Evolutionary conservation across 2,888 invertebrate genomes (phyloP), one percentile per base, ranked within the genome.

Genomic region (Cerceris ruficornis): DNA sequence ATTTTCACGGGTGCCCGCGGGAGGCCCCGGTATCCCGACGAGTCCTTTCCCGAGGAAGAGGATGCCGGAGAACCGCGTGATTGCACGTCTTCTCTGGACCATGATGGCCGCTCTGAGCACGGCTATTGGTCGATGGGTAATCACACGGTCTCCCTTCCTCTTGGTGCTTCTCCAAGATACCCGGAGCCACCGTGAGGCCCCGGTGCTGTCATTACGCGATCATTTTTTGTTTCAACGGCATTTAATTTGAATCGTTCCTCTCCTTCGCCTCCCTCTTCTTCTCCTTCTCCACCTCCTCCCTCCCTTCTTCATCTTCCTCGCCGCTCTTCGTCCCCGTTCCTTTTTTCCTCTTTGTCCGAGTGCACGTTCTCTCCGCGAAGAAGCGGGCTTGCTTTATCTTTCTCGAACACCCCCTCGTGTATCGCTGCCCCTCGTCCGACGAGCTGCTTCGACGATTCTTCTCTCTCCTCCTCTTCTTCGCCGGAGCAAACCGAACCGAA

Each of bases 31-130:
- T 28, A 28, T 28, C 28, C 28, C 28, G 28, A 28, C 28, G 28
- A 28, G 28, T 28, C 28, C 28, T 28, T 28, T 28, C 28, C 28
- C 28, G 28, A 28, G 2, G 28, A 28, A 69, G 68, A 76, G 70
- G 84, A 83, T 83, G 81, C 79, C 78, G 81, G 69, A 80, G 85
- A 84, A 81, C 83, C 85, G 88, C 89, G 87, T 92, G 92, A 92
- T 92, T 92, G 91, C 92, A 92, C 91, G 91, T 91, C 92, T 91
- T 90, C 86, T 85, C 87, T 88, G 92, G 91, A 91, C 90, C 92
- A 91, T 92, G 90, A 92, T 92, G 92, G 92, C 92, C 91, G 92
- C 92, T 91, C 85, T 86, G 88, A 86, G 88, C 88, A 88, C 90
- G 84, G 90, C 91, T 89, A 92, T 92, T 92, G 92, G 92, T 91